Base-by-base conservation (phyloP, 2,113 vertebrate genomes). In the Silurus glanis region DNA sequence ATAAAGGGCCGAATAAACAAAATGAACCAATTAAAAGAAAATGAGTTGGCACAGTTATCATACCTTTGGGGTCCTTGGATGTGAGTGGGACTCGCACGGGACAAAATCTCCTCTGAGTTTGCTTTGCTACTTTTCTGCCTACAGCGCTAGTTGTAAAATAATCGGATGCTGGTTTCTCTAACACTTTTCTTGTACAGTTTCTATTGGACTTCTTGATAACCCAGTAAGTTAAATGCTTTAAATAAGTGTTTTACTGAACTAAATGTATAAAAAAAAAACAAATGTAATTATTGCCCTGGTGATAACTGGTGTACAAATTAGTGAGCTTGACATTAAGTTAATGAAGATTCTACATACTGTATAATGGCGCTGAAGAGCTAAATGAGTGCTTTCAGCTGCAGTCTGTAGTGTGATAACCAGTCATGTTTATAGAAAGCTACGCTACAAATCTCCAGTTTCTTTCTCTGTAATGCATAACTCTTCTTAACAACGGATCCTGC, bases 1-100 rank as follows among this genome's bases (percentile, higher is more conserved):
- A 6, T 67, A 71, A 82, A 49, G 53, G 84, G 62, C 80, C 80
- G 61, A 66, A 79, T 83, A 80, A 88, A 86, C 84, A 86, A 49
- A 83, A 78, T 25, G 80, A 86, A 85, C 51, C 62, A 79, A 69
- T 80, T 80, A 72, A 85, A 53, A 62, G 49, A 47, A 51, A 85
- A 85, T 53, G 25, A 85, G 74, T 25, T 83, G 74, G 80, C 61
- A 14, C 62, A 69, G 82, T 51, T 23, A 80, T 86, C n/a, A n/a
- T 74, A 83, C 80, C 53, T 56, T 71, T 53, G 66, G 76, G 82
- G 81, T 72, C 74, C 13, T 25, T 83, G 64, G 53, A 45, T 72
- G 28, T 67, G 56, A 69, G 80, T 75, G 17, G 66, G n/a, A 78
- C 72, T 61, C 51, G 71, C 83, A 56, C 21, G 1, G 84, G 74